phyloP scores from a whole-genome alignment of 2,888 invertebrate genomes.

The Phytoseiulus persimilis region DNA sequence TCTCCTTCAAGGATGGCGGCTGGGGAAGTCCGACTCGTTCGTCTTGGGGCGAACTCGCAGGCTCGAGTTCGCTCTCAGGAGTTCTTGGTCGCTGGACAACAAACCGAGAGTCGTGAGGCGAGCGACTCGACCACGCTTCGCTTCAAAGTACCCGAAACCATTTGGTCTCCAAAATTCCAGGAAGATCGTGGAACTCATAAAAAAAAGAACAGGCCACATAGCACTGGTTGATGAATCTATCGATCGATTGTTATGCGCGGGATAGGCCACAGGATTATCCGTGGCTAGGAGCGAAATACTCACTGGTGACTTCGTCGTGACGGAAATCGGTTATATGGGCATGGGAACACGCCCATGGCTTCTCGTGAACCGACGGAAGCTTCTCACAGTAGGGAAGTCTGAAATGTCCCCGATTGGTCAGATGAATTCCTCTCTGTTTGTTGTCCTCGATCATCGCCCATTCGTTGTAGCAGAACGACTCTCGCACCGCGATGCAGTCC shows the following conservation, averaged over 20 bases:
- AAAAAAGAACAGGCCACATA: too few relatives aligned
- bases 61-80: not conserved
- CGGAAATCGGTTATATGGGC: constrained; percentile 74
- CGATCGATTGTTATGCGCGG: too few relatives aligned
- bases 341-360: constrained; percentile 65
- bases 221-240: too few relatives aligned
- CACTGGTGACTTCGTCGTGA: constrained; percentile 69
- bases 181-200: too few relatives aligned
- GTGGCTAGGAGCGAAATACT: too few relatives aligned
- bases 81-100: too few relatives aligned
- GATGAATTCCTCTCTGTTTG: constrained; percentile 65
- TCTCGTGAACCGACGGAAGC: constrained; percentile 56
- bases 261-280: too few relatives aligned
- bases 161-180: too few relatives aligned
- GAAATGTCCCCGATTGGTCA: constrained; percentile 75
- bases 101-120: too few relatives aligned
- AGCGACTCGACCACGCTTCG: too few relatives aligned
- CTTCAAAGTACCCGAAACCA: too few relatives aligned
- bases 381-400: constrained; percentile 74
- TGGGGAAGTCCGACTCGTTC: not conserved
- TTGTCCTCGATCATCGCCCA: constrained; percentile 84
- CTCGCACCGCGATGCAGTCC: constrained; percentile 81
- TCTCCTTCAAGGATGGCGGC: not conserved
- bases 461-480: constrained; percentile 82
- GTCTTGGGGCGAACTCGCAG: not conserved